A percentile compares a stretch with the other conserved stretches of the same genome.
Evolutionary conservation across 2,797 vertebrate genomes (phyloP).

Genomic region (Hydrolagus colliei): DNA sequence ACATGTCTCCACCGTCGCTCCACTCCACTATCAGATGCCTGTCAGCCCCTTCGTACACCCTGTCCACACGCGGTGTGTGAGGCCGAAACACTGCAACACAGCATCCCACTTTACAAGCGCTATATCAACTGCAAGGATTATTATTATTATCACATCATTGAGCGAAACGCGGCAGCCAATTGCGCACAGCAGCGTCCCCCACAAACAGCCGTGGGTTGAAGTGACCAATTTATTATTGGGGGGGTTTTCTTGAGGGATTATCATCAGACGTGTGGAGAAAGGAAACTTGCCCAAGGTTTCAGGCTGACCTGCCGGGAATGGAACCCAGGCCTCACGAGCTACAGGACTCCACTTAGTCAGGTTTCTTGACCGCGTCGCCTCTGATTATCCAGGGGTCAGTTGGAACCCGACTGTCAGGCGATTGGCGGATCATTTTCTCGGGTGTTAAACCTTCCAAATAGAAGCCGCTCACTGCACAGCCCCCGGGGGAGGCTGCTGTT

Average conservation of each 20-base stretch:
- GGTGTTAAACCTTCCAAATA: too few species aligned
- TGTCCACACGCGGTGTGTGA: neutral
- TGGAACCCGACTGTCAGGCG: neutral
- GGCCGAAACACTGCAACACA: slow-evolving; percentile 1
- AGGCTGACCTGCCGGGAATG: too few species aligned
- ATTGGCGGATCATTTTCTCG: neutral
- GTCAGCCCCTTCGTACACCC: neutral
- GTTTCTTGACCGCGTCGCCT: neutral
- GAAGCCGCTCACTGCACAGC: too few species aligned
- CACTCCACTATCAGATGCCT: slow-evolving; percentile 44
- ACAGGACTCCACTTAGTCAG: neutral
- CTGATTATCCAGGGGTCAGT: too few species aligned
- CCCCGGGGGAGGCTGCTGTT: too few species aligned
- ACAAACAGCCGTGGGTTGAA: too few species aligned
- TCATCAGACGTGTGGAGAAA: too few species aligned
- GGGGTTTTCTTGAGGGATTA: too few species aligned
- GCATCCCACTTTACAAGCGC: too few species aligned
- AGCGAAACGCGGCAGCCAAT: neutral
- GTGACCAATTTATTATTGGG: too few species aligned
- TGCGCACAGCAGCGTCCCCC: too few species aligned
- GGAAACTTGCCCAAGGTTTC: too few species aligned
- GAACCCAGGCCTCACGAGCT: neutral
- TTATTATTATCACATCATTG: neutral
- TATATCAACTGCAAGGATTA: neutral
- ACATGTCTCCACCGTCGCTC: slow-evolving; percentile 39